phyloP scores from a whole-genome alignment of 1,140 invertebrate genomes.

The Episyrphus balteatus region DNA sequence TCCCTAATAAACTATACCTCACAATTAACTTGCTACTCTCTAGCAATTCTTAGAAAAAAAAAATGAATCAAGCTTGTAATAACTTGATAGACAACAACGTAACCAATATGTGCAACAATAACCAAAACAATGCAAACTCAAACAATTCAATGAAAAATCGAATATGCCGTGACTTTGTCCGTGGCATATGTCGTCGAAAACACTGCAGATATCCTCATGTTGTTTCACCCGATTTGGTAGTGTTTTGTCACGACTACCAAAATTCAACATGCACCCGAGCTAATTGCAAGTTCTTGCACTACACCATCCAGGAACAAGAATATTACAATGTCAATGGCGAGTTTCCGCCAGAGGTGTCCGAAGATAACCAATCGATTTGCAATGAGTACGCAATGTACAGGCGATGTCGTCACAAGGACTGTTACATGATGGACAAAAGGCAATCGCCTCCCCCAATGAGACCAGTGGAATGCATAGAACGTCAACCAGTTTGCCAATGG shows the following conservation, averaged over 20 bases:
- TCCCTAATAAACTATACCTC: no score
- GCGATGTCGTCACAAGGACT: not conserved
- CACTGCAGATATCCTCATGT: slow-evolving; percentile 1
- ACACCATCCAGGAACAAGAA: slow-evolving; percentile 64
- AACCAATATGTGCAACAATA: no score
- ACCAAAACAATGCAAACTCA: no score
- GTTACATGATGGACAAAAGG: not conserved
- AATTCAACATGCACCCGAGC: slow-evolving; percentile 56
- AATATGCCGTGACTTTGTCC: no score
- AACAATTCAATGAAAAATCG: no score
- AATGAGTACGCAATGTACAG: not conserved
- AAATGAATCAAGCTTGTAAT: no score
- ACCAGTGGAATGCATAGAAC: not conserved
- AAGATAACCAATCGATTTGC: not conserved
- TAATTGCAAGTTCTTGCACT: slow-evolving; percentile 58
- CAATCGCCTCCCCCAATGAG: not conserved
- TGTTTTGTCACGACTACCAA: slow-evolving; percentile 80
- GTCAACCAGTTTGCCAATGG: no score
- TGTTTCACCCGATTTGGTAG: slow-evolving; percentile 14
- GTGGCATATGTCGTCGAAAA: no score
- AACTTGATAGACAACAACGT: no score
- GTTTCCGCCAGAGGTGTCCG: slow-evolving; percentile 44
- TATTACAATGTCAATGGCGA: slow-evolving; percentile 57
- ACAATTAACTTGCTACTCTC: no score
- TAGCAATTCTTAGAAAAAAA: no score